These are phyloP conservation scores for Spheniscus humboldti DNA, from an alignment of 2,797 vertebrate species.

Conservation along the genomic window DNA sequence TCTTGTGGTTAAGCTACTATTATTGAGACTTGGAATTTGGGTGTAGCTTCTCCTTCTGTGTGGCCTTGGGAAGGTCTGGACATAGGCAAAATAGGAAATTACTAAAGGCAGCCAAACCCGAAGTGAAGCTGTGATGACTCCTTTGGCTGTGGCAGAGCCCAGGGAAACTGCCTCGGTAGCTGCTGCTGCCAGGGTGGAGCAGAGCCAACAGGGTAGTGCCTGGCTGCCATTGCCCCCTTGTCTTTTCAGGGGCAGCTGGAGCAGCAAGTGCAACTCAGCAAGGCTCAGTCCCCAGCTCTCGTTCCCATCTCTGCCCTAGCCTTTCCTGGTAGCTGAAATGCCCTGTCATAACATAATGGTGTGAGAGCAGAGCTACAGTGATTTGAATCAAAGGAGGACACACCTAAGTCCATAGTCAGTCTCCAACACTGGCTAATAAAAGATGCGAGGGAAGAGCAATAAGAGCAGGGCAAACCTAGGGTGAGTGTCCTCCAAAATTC, in stretches of 20 bases:
- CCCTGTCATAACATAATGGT: accelerated
- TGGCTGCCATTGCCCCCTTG: background rate
- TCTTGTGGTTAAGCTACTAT: constrained; percentile 14
- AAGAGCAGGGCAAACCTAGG: background rate
- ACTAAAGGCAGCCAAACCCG: background rate
- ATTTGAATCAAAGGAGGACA: background rate
- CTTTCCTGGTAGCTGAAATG: background rate
- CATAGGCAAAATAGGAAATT: background rate
- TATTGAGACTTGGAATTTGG: constrained; percentile 9
- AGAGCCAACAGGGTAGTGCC: background rate
- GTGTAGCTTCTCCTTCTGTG: background rate
- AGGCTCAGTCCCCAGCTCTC: background rate
- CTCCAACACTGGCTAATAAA: background rate
- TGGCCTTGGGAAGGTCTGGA: background rate
- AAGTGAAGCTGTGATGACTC: background rate
- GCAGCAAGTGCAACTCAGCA: background rate
- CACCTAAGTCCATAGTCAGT: background rate
- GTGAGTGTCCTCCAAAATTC: background rate
- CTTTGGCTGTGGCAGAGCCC: background rate
- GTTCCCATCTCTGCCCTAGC: background rate
- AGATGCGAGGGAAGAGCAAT: background rate
- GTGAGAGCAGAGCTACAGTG: background rate
- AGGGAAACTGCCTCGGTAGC: background rate
- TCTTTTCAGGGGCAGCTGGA: background rate
- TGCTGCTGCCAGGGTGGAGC: background rate